Conservation (phyloP, 2,888 invertebrate species). For the Eurois occulta region DNA sequence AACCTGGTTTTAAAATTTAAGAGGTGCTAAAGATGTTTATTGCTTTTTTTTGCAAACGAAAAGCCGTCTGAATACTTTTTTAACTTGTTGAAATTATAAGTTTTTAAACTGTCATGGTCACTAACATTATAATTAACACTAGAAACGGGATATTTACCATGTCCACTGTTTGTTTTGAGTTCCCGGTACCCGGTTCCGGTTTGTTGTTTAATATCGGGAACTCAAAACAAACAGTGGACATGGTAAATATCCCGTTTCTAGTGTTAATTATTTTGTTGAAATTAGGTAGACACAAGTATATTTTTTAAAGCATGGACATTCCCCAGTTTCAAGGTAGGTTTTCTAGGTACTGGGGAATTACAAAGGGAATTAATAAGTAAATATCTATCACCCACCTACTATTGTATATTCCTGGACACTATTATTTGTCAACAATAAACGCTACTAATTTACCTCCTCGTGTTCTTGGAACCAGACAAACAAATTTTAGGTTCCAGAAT, state of each 20-base stretch:
- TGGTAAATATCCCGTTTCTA: no score
- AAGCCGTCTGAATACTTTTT: not conserved
- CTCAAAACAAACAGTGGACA: no score
- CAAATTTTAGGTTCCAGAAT: conserved; percentile 1
- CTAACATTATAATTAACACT: no score
- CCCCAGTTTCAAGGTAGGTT: not conserved
- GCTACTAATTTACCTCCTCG: conserved; percentile 4
- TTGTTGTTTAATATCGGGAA: no score
- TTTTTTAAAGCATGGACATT: not conserved
- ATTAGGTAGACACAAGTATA: not conserved
- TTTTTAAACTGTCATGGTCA: no score
- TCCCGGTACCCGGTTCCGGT: no score
- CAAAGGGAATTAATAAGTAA: not conserved
- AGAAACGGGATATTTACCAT: no score
- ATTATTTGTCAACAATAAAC: conserved; percentile 12
- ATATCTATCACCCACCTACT: not conserved
- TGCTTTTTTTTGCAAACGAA: not conserved
- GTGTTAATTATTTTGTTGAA: no score
- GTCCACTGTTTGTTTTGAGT: no score
- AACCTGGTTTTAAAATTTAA: not conserved
- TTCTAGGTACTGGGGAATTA: not conserved
- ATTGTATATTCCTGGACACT: not conserved
- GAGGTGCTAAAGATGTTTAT: not conserved
- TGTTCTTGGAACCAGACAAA: conserved; percentile 3
- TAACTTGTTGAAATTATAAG: no score